Percentiles rank a stretch among this genome's conserved stretches.
Evolutionary conservation across 2,113 vertebrate species (phyloP).

Genomic region (Alosa alosa): DNA sequence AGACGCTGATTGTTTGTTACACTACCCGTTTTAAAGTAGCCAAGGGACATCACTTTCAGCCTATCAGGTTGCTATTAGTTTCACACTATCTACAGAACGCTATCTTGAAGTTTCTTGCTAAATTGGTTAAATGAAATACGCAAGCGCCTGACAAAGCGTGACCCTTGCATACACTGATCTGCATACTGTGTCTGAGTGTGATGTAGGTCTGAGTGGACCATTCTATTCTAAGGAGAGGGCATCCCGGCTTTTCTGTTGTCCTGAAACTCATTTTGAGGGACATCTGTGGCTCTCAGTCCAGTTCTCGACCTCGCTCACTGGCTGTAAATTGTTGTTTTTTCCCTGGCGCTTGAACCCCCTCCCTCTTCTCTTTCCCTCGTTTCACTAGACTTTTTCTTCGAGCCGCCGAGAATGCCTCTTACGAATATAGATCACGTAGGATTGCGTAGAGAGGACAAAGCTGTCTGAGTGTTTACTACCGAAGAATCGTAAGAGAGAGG

Average conservation of each 20-base stretch:
- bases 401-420: constrained; percentile 70
- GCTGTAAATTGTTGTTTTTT: background rate
- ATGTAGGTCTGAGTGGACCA: background rate
- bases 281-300: background rate
- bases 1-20: background rate
- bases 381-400: constrained; percentile 24
- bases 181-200: background rate
- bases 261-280: background rate
- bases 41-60: background rate
- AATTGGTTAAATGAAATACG: no score
- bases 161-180: no score
- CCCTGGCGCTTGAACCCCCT: background rate
- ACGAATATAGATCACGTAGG: constrained; percentile 81
- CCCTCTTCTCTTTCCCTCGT: background rate
- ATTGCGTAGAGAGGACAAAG: constrained; percentile 75
- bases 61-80: background rate
- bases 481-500: background rate
- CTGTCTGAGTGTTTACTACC: background rate
- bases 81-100: background rate
- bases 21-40: background rate
- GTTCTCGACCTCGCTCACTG: background rate
- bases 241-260: background rate
- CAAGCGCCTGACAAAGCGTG: no score
- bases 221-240: background rate
- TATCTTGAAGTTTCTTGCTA: no score